A percentile compares a stretch with the other conserved stretches of the same genome.
Evolutionary conservation across 2,113 vertebrate genomes (phyloP).

Genomic region (Ictalurus punctatus): DNA sequence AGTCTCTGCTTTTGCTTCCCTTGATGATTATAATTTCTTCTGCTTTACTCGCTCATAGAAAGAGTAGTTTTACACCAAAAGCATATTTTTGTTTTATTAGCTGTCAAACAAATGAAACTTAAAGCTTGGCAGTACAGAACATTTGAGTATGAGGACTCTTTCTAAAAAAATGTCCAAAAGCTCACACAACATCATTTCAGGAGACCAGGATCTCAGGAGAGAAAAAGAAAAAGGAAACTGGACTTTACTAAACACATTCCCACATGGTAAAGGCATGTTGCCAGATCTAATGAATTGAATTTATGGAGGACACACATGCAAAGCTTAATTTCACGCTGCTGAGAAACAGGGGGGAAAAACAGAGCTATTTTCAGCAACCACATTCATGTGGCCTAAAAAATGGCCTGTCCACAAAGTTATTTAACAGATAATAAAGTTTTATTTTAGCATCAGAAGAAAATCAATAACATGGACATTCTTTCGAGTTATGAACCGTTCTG

Average conservation of each 20-base stretch:
- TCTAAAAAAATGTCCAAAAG: conserved; percentile 5
- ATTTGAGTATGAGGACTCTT: not conserved
- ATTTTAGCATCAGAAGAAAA: conserved; percentile 48
- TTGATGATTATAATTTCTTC: not conserved
- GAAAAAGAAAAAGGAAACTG: conserved; percentile 17
- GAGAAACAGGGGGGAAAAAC: conserved; percentile 36
- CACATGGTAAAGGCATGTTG: not conserved
- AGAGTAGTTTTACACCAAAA: not conserved
- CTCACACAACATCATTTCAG: conserved; percentile 13
- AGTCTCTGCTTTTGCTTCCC: not conserved
- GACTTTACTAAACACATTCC: conserved; percentile 10
- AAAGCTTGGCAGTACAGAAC: not conserved
- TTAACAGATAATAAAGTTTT: conserved; percentile 43
- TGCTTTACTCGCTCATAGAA: not conserved
- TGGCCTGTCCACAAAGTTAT: conserved; percentile 18
- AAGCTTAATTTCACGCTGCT: conserved; percentile 43
- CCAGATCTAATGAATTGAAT: conserved; percentile 45
- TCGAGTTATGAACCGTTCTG: conserved; percentile 43
- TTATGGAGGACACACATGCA: conserved; percentile 37
- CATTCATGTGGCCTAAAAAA: conserved; percentile 26
- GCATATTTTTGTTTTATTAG: not conserved
- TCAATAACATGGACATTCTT: conserved; percentile 43
- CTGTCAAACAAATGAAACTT: not conserved
- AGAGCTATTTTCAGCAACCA: conserved; percentile 35
- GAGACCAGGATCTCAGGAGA: not conserved